Evolutionary conservation across 2,113 vertebrate genomes (phyloP), one percentile per base, ranked within the genome.

Genomic region (Pollachius pollachius): DNA sequence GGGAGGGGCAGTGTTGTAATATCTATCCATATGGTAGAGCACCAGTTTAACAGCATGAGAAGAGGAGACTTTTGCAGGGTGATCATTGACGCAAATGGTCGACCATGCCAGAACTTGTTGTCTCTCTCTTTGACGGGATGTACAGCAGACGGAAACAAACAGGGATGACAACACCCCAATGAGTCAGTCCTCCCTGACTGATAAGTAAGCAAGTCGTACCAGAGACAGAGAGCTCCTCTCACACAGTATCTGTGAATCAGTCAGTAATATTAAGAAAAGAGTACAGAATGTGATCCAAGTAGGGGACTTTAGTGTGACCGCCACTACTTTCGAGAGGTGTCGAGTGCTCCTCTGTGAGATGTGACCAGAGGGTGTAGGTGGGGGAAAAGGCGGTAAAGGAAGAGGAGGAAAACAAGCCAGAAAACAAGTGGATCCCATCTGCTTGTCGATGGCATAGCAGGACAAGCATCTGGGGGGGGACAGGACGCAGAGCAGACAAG

Each of bases 21-120:
- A 80, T 85, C 84, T 82, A 76, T 82, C 76, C 76, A 66, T 70
- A 78, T 85, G 83, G 77, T 2, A 18, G 77, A 67, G 79, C 64
- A 64, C 72, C n/a, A 8, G 21, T 25, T 21, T 75, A 71, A 79
- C 81, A 67, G 79, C 73, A 64, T 60, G 18, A 77, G 71, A 82
- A 81, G 41, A 48, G 41, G 12, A 13, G 41, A 48, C 9, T 0
- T 77, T 82, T 86, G 78, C 84, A 71, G 59, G 65, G 80, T 68
- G 74, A 80, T 86, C 82, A 82, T 74, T 70, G 84, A 79, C 64
- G 64, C 72, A 87, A 81, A 71, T 66, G 80, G 62, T 9, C 72
- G 69, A 79, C 79, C 79, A 34, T 85, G 86, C 72, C 83, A 69
- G 64, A 80, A 84, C 89, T 76, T 84, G 84, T 70, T 84, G 30